Base-by-base conservation (phyloP, 2,113 vertebrate genomes). In the Electrona antarctica region DNA sequence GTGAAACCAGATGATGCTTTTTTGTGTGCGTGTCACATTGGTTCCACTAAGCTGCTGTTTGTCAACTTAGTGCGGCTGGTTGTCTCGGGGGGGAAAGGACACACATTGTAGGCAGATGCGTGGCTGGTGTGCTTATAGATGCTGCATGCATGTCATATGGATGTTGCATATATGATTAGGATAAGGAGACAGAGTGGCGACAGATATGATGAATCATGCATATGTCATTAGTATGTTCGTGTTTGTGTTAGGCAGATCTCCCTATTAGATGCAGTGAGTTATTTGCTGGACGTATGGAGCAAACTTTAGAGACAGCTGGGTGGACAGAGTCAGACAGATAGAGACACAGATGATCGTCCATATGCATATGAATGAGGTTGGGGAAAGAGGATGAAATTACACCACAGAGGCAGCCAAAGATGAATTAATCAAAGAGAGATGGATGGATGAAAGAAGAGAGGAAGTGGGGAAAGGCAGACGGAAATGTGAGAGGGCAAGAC, bases 1-100 rank as follows among this genome's bases (percentile, higher is more conserved):
- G 74, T 78, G 77, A 73, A 87, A 86, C 78, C 88, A 87, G 85
- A 83, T 83, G 85, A 83, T 83, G 78, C 71, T 78, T 55, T 54
- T n/a, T 78, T 13, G n/a, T 21, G 21, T 21, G 67, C 29, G 48
- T 77, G 85, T 84, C 67, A 9, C 85, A 71, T 70, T 3, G 77
- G 58, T 84, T 85, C 77, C 71, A 78, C 66, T 69, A 45, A 58
- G 74, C 69, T 70, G 75, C 79, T 76, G 77, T 78, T 83, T 85
- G 79, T 79, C 71, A 78, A 45, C 62, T 62, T 57, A 41, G 67
- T 55, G 51, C 47, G 58, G 67, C 58, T 56, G 51, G 29, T 28
- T 60, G 72, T 71, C 74, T 67, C 47, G 3, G n/a, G 50, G 50
- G 50, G 8, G 50, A 51, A 12, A 33, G 29, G 29, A 33, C 33